Conservation (phyloP, 2,888 invertebrate genomes). For the Dynastes grantii region DNA sequence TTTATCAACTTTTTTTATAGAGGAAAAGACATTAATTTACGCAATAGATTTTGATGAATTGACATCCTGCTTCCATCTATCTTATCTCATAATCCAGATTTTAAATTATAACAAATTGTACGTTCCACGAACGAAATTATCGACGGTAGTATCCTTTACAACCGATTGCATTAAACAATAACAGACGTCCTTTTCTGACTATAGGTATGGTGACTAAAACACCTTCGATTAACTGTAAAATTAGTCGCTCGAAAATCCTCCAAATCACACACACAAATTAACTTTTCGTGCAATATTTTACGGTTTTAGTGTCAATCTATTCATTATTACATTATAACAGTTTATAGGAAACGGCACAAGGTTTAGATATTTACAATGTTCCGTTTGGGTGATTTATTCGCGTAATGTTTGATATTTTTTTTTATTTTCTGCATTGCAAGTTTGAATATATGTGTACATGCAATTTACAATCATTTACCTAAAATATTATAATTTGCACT, state of each 20-base stretch:
- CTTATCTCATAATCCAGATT: no score
- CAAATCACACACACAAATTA: slow-evolving; percentile 44
- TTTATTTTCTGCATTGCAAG: no score
- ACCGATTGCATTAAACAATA: slow-evolving; percentile 22
- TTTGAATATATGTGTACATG: no score
- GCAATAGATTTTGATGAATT: no score
- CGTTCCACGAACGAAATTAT: no score
- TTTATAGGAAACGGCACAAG: not conserved
- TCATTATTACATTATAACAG: slow-evolving; percentile 24
- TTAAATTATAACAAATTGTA: no score
- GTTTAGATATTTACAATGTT: not conserved
- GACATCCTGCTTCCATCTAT: no score
- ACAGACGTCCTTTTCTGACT: slow-evolving; percentile 8
- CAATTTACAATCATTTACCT: no score
- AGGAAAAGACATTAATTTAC: no score
- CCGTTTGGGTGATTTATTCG: not conserved
- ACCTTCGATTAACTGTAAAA: slow-evolving; percentile 47
- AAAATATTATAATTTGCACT: no score
- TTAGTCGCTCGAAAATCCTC: slow-evolving; percentile 36
- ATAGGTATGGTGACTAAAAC: slow-evolving; percentile 34
- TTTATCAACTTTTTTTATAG: no score
- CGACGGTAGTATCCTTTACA: slow-evolving; percentile 4
- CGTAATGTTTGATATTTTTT: no score
- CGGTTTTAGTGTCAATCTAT: slow-evolving; percentile 22
- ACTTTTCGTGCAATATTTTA: slow-evolving; percentile 42